Percentiles rank a stretch among this genome's conserved stretches.
phyloP scores from a whole-genome alignment of 2,797 vertebrate species.

The Phataginus tetradactyla region DNA sequence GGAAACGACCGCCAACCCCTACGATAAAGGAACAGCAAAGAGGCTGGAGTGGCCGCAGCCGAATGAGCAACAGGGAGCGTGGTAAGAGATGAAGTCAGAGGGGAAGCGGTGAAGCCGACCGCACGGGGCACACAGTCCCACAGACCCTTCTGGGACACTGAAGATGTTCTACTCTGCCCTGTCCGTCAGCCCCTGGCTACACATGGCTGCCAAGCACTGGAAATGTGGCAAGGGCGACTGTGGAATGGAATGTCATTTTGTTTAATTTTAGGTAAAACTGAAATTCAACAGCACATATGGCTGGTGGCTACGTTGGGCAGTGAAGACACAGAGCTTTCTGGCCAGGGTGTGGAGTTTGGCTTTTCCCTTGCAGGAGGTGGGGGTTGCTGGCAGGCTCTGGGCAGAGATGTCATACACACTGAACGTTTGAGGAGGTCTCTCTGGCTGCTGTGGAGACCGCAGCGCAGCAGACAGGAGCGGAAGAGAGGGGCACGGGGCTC shows the following conservation, averaged over 20 bases:
- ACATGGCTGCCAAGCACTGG: fast-evolving
- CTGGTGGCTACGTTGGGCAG: neutral
- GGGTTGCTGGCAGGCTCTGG: neutral
- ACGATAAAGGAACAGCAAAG: neutral
- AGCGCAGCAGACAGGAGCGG: too few relatives aligned
- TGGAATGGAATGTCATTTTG: neutral
- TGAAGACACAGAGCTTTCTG: neutral
- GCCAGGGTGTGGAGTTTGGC: too few relatives aligned
- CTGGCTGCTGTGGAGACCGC: too few relatives aligned
- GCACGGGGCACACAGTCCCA: neutral
- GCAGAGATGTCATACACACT: neutral
- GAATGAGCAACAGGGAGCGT: fast-evolving
- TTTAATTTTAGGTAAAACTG: neutral
- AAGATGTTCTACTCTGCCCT: neutral
- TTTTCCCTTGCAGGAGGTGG: neutral
- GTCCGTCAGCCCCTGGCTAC: fast-evolving
- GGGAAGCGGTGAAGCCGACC: neutral
- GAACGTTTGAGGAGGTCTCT: neutral
- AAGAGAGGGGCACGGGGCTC: neutral
- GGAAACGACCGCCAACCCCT: neutral
- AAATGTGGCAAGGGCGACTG: neutral
- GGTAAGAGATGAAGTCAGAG: neutral
- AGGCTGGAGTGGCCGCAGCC: neutral
- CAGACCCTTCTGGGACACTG: neutral
- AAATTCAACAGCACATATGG: neutral